Percentiles rank a stretch among this genome's conserved stretches.
These are phyloP conservation scores for Melospiza georgiana DNA, from an alignment of 2,113 vertebrate species.

Conservation along the genomic window DNA sequence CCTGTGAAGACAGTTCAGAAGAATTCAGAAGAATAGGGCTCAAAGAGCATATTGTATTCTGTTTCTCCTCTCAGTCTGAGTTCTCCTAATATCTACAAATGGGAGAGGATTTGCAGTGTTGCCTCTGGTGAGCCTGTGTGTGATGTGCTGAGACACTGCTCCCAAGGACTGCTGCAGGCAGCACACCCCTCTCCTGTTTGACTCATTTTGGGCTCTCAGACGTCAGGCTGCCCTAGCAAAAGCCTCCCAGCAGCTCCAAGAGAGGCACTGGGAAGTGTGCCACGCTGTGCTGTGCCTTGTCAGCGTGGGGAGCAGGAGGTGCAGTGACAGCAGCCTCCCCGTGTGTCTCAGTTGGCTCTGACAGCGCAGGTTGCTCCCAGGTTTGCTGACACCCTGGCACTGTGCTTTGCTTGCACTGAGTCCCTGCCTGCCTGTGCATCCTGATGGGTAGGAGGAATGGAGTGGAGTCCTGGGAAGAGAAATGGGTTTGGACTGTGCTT, in stretches of 20 bases:
- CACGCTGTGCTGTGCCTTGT: background rate
- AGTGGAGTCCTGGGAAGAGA: background rate
- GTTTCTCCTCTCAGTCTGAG: background rate
- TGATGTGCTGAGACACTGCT: background rate
- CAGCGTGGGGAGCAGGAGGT: background rate
- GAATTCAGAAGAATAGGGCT: slow-evolving; percentile 22
- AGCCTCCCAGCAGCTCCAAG: background rate
- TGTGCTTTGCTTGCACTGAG: background rate
- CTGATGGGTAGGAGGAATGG: background rate
- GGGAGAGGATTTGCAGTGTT: background rate
- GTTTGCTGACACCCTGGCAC: slow-evolving; percentile 3
- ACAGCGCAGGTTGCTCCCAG: background rate
- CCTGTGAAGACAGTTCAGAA: slow-evolving; percentile 32
- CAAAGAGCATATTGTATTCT: slow-evolving; percentile 18
- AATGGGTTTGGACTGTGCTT: slow-evolving; percentile 5
- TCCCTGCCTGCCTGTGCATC: background rate
- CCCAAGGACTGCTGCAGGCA: background rate
- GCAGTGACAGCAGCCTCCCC: background rate
- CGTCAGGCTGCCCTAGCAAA: background rate
- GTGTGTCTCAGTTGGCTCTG: background rate
- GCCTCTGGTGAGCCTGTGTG: background rate
- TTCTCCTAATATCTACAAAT: background rate
- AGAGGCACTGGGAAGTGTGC: background rate
- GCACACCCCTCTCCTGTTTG: background rate
- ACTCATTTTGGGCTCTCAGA: background rate